Conservation (phyloP, 2,888 invertebrate species). For the Drosophila bunnanda region DNA sequence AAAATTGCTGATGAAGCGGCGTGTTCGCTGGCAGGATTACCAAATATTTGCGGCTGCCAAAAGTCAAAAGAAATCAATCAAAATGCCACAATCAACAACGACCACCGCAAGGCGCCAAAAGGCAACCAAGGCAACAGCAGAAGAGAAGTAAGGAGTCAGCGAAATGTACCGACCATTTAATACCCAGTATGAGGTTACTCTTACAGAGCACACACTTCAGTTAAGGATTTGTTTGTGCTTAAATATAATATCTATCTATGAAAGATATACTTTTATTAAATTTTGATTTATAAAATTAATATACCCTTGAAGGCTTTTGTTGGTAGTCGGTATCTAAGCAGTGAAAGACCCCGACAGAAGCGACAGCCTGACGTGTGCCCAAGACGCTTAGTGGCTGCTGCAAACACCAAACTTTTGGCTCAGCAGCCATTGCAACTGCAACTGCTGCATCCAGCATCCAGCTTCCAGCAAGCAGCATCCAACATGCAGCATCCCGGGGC, state of each 20-base stretch:
- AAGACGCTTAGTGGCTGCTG: slow-evolving; percentile 75
- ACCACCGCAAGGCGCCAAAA: slow-evolving; percentile 63
- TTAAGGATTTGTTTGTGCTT: neutral
- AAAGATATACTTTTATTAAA: neutral
- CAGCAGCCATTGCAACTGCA: slow-evolving; percentile 7
- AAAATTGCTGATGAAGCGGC: slow-evolving; percentile 77
- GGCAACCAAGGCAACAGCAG: slow-evolving; percentile 33
- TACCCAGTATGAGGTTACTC: neutral
- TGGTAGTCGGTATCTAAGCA: slow-evolving; percentile 30
- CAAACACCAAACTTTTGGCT: slow-evolving; percentile 9
- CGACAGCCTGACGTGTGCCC: slow-evolving; percentile 78
- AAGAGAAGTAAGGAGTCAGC: no score
- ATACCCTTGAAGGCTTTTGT: neutral
- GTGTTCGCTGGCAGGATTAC: slow-evolving; percentile 70
- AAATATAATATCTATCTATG: neutral
- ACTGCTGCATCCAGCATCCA: slow-evolving; percentile 26
- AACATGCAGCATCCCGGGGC: slow-evolving; percentile 20
- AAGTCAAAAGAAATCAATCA: slow-evolving; percentile 80
- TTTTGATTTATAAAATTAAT: neutral
- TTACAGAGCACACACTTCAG: neutral
- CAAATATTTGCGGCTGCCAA: slow-evolving; percentile 76
- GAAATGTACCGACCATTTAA: neutral
- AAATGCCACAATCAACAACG: slow-evolving; percentile 74
- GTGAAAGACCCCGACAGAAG: slow-evolving; percentile 67
- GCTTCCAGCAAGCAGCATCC: slow-evolving; percentile 20